Evolutionary conservation across 2,888 invertebrate species (phyloP), one percentile per base, ranked within the genome.

Genomic region (Ichneumon xanthorius): DNA sequence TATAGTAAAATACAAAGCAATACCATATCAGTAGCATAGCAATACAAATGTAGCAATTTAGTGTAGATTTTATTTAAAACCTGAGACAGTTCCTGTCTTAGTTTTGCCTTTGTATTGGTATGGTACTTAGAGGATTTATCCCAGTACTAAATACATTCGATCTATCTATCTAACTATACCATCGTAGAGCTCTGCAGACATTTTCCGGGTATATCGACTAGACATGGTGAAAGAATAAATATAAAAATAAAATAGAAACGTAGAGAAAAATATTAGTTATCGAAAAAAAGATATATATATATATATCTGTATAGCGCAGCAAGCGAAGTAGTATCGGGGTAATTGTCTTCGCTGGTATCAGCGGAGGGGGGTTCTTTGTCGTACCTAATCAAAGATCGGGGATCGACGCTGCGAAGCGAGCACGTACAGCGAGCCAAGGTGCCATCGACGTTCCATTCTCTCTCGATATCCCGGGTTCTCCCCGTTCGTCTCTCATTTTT

Each of bases 331-430:
- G 63, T 1, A 63, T 19, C 33, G 6, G 26, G 11, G 33, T 63
- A 63, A 63, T 33, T 33, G 30, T 63, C 63, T 63, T 9, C 33
- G 0, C 30, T 14, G 30, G 4, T 33, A 63, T 63, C 33, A 63
- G 6, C 33, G 58, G 40, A 9, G 11, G 40, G 40, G 40, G 7
- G 0, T 40, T 84, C 84, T 83, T 82, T 86, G 86, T 87, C 84
- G 81, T 87, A 85, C 86, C 82, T 89, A 88, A 89, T 90, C 88
- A 88, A 88, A 87, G 88, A 88, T 89, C 84, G 82, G 78, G 80
- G 86, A 89, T 84, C 83, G 85, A 88, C 82, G 83, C 83, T 71
- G 40, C 68, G 61, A 70, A 71, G 71, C 30, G 37, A 7, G 40
- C 53, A 53, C 19, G 16, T n/a, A n/a, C 53, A 53, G 9, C 16